These are phyloP conservation scores for Stegana nigrithorax DNA, from an alignment of 2,888 invertebrate genomes.

Conservation along the genomic window DNA sequence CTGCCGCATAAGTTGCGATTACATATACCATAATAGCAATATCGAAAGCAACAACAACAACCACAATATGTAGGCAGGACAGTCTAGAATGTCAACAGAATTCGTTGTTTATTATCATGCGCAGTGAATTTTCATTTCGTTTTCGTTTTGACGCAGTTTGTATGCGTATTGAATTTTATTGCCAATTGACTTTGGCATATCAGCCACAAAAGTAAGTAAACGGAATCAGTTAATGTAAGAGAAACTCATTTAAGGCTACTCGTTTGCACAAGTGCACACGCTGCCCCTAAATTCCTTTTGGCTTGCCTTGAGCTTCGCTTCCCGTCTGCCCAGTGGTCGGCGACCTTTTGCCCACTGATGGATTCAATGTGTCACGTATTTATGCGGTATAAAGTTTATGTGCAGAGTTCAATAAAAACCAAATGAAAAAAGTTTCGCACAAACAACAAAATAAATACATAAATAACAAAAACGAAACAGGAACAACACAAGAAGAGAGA, in stretches of 20 bases:
- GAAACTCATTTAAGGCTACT: background rate
- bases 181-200: background rate
- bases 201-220: background rate
- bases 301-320: too few species aligned
- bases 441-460: background rate
- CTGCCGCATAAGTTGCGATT: too few species aligned
- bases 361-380: conserved; percentile 45
- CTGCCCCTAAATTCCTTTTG: too few species aligned
- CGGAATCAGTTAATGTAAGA: too few species aligned
- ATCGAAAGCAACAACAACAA: too few species aligned
- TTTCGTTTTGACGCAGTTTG: conserved; percentile 38
- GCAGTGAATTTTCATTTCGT: conserved; percentile 55
- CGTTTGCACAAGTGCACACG: too few species aligned
- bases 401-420: conserved; percentile 34
- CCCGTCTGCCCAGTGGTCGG: too few species aligned
- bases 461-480: background rate
- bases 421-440: conserved; percentile 34
- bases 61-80: too few species aligned
- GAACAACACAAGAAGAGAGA: background rate
- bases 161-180: conserved; percentile 13
- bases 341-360: too few species aligned
- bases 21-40: too few species aligned
- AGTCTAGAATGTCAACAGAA: too few species aligned
- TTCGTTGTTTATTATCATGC: conserved; percentile 52
- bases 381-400: conserved; percentile 42